Conservation (phyloP, 1,140 invertebrate species). For the Phenacoccus solenopsis region DNA sequence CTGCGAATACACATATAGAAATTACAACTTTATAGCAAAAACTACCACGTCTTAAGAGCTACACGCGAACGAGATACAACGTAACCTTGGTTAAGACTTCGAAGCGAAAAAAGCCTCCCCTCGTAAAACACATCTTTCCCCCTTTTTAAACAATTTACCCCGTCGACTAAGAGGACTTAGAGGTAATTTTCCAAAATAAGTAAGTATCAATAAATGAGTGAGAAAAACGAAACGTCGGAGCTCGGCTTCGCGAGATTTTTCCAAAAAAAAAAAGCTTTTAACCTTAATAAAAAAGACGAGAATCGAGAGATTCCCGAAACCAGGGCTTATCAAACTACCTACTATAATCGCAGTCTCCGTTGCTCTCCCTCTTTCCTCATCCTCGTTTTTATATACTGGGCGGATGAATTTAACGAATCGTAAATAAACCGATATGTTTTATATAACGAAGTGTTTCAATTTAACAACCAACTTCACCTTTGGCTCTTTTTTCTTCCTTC, state of each 20-base stretch:
- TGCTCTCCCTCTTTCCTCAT: neutral
- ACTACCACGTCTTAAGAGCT: too few species aligned
- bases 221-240: neutral
- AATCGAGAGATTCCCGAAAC: neutral
- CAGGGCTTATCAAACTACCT: neutral
- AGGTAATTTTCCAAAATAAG: neutral
- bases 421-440: slow-evolving; percentile 3
- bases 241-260: neutral
- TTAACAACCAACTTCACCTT: neutral
- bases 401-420: neutral
- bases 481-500: neutral
- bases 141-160: slow-evolving; percentile 3
- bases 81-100: too few species aligned
- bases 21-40: too few species aligned
- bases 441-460: slow-evolving; percentile 3
- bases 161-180: neutral
- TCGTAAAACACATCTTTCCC: too few species aligned
- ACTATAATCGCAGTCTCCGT: neutral
- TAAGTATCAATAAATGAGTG: slow-evolving; percentile 3
- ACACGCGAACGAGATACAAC: too few species aligned
- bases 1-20: too few species aligned
- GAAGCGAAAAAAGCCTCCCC: too few species aligned
- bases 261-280: too few species aligned
- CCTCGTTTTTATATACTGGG: neutral
- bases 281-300: neutral